Conservation (phyloP, 2,888 invertebrate genomes). For the Matsumyia berberina region DNA sequence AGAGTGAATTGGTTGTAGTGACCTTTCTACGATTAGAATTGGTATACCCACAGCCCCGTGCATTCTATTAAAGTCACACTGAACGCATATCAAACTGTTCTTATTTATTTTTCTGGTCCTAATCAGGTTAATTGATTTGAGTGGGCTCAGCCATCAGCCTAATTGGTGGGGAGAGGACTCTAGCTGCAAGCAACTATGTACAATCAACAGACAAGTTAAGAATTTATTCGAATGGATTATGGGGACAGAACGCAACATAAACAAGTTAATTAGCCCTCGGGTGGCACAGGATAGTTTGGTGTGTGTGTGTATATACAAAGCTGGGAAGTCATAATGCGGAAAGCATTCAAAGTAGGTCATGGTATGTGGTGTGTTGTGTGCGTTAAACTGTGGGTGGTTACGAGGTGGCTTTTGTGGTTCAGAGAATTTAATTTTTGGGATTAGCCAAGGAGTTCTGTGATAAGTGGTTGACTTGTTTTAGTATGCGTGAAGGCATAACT, state of each 20-base stretch:
- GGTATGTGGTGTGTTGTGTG: no score
- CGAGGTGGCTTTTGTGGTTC: no score
- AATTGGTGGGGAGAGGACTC: slow-evolving; percentile 37
- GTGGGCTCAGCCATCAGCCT: slow-evolving; percentile 43
- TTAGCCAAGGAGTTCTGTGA: no score
- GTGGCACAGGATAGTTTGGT: slow-evolving; percentile 20
- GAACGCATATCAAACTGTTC: slow-evolving; percentile 8
- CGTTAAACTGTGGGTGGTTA: no score
- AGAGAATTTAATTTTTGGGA: no score
- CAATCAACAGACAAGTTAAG: slow-evolving; percentile 34
- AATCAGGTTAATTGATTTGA: slow-evolving; percentile 71
- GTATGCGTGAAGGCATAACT: no score
- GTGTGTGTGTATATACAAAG: neutral
- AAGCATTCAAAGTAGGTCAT: no score
- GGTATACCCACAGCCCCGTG: no score
- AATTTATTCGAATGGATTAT: slow-evolving; percentile 50
- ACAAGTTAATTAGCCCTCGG: slow-evolving; percentile 58
- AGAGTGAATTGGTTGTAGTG: no score
- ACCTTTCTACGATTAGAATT: no score
- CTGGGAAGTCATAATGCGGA: no score
- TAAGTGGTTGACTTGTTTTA: no score
- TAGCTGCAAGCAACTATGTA: slow-evolving; percentile 40
- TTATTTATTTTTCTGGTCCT: slow-evolving; percentile 21
- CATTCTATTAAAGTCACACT: neutral
- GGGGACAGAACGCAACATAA: slow-evolving; percentile 39